Percentiles rank a stretch among this genome's conserved stretches.
Evolutionary conservation across 2,113 vertebrate species (phyloP).

Genomic region (Oreochromis aureus): DNA sequence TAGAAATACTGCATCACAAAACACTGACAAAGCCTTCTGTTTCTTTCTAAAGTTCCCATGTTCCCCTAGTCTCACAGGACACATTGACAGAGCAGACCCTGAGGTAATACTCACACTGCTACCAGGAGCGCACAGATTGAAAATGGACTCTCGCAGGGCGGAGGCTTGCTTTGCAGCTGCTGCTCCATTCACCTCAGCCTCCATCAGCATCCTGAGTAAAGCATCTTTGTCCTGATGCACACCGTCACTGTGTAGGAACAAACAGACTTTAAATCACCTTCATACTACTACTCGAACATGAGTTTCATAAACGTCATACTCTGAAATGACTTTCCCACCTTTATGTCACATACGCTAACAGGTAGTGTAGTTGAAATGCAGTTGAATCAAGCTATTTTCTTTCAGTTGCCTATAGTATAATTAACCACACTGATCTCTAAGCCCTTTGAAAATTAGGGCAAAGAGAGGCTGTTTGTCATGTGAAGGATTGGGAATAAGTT

Average conservation of each 20-base stretch:
- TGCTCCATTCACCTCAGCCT: slow-evolving; percentile 82
- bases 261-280: neutral
- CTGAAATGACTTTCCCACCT: neutral
- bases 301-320: neutral
- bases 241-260: slow-evolving; percentile 64
- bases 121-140: slow-evolving; percentile 54
- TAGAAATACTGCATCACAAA: neutral
- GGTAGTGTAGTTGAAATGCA: neutral
- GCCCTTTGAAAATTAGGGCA: neutral
- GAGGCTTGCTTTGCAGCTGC: slow-evolving; percentile 83
- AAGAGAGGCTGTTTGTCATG: neutral
- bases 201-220: slow-evolving; percentile 81
- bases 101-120: slow-evolving; percentile 13
- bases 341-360: neutral
- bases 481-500: neutral
- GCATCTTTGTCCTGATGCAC: slow-evolving; percentile 76
- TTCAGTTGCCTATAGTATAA: neutral
- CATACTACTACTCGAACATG: neutral
- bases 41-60: neutral
- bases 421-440: neutral
- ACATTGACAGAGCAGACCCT: neutral
- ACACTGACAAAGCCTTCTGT: neutral
- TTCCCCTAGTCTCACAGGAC: neutral
- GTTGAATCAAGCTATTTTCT: neutral
- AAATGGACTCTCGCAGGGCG: slow-evolving; percentile 77